A percentile compares a stretch with the other conserved stretches of the same genome.
phyloP scores from a whole-genome alignment of 2,888 invertebrate species.

The Cryptus viduatorius region DNA sequence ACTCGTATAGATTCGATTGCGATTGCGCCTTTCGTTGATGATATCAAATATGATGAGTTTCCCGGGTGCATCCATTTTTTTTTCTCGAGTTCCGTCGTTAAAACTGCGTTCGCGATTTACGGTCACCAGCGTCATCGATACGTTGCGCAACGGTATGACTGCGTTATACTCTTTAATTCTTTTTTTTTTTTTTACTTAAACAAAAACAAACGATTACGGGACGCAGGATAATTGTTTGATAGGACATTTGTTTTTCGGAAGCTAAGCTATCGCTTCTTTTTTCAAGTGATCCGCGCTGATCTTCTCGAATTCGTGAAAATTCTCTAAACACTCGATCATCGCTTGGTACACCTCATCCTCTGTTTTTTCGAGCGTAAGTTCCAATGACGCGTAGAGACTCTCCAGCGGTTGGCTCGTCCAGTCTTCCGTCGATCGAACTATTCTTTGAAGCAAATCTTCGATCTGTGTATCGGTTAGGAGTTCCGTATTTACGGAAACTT shows the following conservation, averaged over 20 bases:
- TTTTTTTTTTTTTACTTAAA: constrained; percentile 3
- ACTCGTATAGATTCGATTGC: constrained; percentile 55
- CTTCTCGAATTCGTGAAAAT: constrained; percentile 68
- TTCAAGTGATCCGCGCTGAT: constrained; percentile 60
- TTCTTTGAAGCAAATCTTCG: constrained; percentile 75
- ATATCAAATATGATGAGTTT: constrained; percentile 59
- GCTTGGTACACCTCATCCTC: constrained; percentile 68
- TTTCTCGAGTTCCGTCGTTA: not conserved
- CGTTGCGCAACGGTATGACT: not conserved
- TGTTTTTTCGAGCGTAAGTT: constrained; percentile 71
- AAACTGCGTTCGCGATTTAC: not conserved
- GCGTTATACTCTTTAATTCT: constrained; percentile 4
- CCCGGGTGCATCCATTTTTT: constrained; percentile 32
- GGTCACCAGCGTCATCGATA: constrained; percentile 5
- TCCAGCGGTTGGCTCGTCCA: constrained; percentile 79
- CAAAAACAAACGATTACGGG: constrained; percentile 10
- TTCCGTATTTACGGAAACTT: constrained; percentile 63
- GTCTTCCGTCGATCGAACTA: constrained; percentile 75
- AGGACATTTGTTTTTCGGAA: not conserved
- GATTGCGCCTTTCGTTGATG: constrained; percentile 62
- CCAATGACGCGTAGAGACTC: constrained; percentile 74
- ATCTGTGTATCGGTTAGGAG: constrained; percentile 74
- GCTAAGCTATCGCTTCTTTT: constrained; percentile 60
- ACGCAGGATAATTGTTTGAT: constrained; percentile 26
- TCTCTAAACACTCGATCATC: constrained; percentile 71